Base-by-base conservation (phyloP, 35 echinoderm and acorn worm species). In the Ophioderma brevispina region DNA sequence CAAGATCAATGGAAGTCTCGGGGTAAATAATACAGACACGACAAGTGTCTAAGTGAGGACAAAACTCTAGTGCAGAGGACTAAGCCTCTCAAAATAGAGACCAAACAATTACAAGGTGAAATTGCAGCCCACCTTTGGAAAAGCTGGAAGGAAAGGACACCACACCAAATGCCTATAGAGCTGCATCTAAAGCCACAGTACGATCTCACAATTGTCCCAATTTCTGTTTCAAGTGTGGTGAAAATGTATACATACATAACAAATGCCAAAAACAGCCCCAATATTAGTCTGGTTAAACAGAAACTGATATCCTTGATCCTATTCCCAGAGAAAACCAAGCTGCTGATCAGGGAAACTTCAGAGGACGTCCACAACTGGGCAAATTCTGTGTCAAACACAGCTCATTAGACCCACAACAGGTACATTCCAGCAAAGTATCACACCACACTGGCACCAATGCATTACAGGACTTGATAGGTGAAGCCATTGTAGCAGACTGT, bases 181-280 rank as follows among this genome's bases (percentile, higher is more conserved):
- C 28, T 2, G 10, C 10, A 30, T 70, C 17, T 13, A 18, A 25
- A 70, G 10, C 59, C 23, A 18, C 59, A 70, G 59, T 25, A 70
- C 23, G 41, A 4, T 17, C 41, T 25, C 59, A 70, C 59, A 70
- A 70, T 70, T 19, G 38, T 0, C 35, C 38, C 31, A 76, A 40
- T 36, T 90, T 94, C 43, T 94, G 93, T 55, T 94, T 80, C 41
- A 76, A 46, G 17, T 94, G 87, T 82, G 87, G 92, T 10, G 15
- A 86, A 35, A 59, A 80, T 31, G 93, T 88, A 2, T 88, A 94
- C 36, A 82, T 90, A 19, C 89, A 84, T 23, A 76, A 88, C 32
- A 81, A 49, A 6, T 94, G 93, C 34, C 33, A 4, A 17, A 84
- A 90, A n/a, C 6, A 30, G 31, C 6, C 6, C 83, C 4, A 75